Evolutionary conservation across 2,797 vertebrate genomes (phyloP).

Genomic region (Aplochiton taeniatus): DNA sequence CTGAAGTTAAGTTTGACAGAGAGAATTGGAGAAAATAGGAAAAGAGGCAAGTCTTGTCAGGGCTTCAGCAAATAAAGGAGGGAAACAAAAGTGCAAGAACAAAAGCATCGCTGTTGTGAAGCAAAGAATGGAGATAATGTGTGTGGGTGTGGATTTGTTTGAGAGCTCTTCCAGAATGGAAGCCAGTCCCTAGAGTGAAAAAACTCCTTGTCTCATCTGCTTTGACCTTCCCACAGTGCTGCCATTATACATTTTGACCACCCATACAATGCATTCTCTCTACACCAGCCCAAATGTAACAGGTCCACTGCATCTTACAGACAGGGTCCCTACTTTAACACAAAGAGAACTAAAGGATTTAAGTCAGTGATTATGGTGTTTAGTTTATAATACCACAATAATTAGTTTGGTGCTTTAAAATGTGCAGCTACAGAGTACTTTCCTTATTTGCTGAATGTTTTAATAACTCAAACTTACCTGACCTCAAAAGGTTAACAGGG

Average conservation of each 20-base stretch:
- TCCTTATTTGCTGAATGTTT: too few relatives aligned
- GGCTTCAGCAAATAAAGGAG: constrained; percentile 27
- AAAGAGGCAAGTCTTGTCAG: constrained; percentile 13
- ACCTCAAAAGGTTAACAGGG: too few relatives aligned
- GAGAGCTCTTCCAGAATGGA: constrained; percentile 25
- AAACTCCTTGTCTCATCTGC: constrained; percentile 45
- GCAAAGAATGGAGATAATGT: constrained; percentile 56
- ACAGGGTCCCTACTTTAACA: not conserved
- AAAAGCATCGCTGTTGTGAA: constrained; percentile 57
- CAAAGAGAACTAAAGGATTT: not conserved
- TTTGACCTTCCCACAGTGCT: constrained; percentile 23
- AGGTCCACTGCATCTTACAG: not conserved
- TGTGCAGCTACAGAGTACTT: too few relatives aligned
- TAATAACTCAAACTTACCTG: too few relatives aligned
- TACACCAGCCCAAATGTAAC: not conserved
- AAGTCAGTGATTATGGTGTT: not conserved
- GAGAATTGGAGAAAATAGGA: not conserved
- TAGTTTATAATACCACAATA: too few relatives aligned
- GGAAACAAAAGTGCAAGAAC: constrained; percentile 41
- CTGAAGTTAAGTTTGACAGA: constrained; percentile 26
- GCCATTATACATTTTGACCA: constrained; percentile 17
- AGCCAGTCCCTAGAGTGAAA: constrained; percentile 41
- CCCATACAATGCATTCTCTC: not conserved
- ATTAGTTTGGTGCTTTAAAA: too few relatives aligned
- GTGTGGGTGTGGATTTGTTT: constrained; percentile 13